Base-by-base conservation (phyloP, 2,797 vertebrate genomes). In the Rhyacichthys aspro region DNA sequence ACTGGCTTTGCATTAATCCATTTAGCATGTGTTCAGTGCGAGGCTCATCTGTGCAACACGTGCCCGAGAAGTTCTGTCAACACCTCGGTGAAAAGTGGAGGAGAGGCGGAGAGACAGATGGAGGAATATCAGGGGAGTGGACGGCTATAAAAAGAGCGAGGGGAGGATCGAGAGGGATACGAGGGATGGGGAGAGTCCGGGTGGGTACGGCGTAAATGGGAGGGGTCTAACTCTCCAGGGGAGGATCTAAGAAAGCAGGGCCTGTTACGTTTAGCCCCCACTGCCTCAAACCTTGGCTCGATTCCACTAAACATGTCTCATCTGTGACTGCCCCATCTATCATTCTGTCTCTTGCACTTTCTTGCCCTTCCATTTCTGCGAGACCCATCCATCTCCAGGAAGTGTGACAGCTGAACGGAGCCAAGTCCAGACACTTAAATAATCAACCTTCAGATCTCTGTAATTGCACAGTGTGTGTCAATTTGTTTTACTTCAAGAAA, bases 11-110 rank as follows among this genome's bases (percentile, higher is more conserved):
- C 72, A 64, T 68, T 68, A 78, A 88, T 86, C 69, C 66, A 53
- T 81, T 70, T 57, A 80, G 33, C 83, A 85, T 82, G 75, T 86
- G 84, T 72, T 55, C 32, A 36, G 45, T 15, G 62, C 42, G 5
- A 58, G 66, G 47, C 74, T 75, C 75, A 81, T 88, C 78, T 76
- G 83, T 1, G 43, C 75, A 87, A 83, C 82, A 88, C 63, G 70
- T 87, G 86, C 84, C 75, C 55, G 58, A 81, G 79, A 81, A 62
- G 74, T 71, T 86, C 84, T 85, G 84, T 86, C 84, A 79, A 74
- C 86, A 59, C 82, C 67, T 84, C 63, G 1, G 6, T 53, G 74
- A 74, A 52, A 69, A 80, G 79, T 17, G 59, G 61, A 75, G 49
- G 55, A 68, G 59, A 62, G 65, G 52, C 41, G 60, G 55, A 71